Base-by-base conservation (phyloP, 2,113 vertebrate species). In the Tiliqua scincoides region DNA sequence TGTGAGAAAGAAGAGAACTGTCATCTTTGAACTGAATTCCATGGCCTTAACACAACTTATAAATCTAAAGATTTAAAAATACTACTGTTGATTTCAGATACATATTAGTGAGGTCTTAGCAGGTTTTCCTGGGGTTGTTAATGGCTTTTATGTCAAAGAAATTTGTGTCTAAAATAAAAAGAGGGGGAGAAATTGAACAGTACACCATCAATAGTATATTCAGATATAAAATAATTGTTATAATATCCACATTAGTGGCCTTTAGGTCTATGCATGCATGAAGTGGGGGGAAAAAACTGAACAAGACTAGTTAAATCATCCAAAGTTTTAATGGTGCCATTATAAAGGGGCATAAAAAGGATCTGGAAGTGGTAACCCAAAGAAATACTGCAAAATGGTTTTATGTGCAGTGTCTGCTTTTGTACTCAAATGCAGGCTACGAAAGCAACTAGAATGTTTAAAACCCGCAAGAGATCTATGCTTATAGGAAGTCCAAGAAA, bases 1-100 rank as follows among this genome's bases (percentile, higher is more conserved):
- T 90, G 73, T 79, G 94, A 90, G 78, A 32, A 17, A 86, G 88
- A 85, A 91, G 25, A 92, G 87, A 77, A 79, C 62, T 43, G n/a
- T 15, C 40, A 37, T 83, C 80, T 93, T 91, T 88, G 57, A 93
- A 88, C 90, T 91, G 87, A 89, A 85, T 79, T 94, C 86, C 82
- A 85, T 90, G 72, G 87, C 89, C 94, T 95, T 95, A 95, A 96
- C 96, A 93, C 88, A 95, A 92, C 96, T 71, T 95, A 93, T 83
- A 85, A 57, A 93, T 92, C 75, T 79, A 30, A 88, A 88, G 94
- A 92, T 94, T 95, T 93, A 91, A 94, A 7, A 94, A 95, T 94
- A 93, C 93, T 84, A 93, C 93, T n/a, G 0, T n/a, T 94, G 92
- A 94, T 94, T 95, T 91, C n/a, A 94, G 93, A 91, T 92, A 93